Evolutionary conservation across 2,113 vertebrate species (phyloP), one percentile per base, ranked within the genome.

Genomic region (Actenoides hombroni): DNA sequence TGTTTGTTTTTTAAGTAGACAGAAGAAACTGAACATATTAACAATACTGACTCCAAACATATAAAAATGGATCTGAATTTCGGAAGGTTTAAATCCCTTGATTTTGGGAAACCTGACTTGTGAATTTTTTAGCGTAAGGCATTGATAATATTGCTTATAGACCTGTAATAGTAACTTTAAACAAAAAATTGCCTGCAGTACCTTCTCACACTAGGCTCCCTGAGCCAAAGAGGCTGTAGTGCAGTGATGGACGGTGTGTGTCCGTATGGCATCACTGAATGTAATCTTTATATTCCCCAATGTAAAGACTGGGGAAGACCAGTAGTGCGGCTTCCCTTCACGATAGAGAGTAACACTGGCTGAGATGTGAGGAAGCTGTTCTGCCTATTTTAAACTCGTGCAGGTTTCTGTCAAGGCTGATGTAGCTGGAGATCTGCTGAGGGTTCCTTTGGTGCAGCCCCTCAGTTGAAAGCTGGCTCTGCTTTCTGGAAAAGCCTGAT

Each of bases 261-360:
- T 64, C n/a, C 39, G 4, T 13, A 3, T 0, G 20, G 37, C 42
- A 59, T 29, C 31, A 29, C 0, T 57, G 46, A 63, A 46, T 0
- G 1, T 16, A 33, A n/a, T 21, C 31, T 57, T 57, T 20, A 20
- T 31, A 20, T n/a, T 57, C 11, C 33, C 31, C 31, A n/a, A 10
- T 20, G 56, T 57, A 12, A 57, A 57, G 56, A 56, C 18, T n/a
- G 33, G 28, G 16, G 14, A 29, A 56, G 28, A 29, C 53, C 16
- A 17, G 6, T 5, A 37, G n/a, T 6, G 28, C 21, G 54, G 46
- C 29, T 67, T 73, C 28, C 23, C 35, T 54, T 67, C 46, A 4
- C 4, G 48, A 19, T 31, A 44, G 9, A 0, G 9, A 53, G 19
- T 40, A 24, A 23, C 29, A 3, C 11, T 29, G 54, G 25, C 24